These are phyloP conservation scores for Pemphredon lugubris DNA, from an alignment of 2,888 invertebrate genomes.

Conservation along the genomic window DNA sequence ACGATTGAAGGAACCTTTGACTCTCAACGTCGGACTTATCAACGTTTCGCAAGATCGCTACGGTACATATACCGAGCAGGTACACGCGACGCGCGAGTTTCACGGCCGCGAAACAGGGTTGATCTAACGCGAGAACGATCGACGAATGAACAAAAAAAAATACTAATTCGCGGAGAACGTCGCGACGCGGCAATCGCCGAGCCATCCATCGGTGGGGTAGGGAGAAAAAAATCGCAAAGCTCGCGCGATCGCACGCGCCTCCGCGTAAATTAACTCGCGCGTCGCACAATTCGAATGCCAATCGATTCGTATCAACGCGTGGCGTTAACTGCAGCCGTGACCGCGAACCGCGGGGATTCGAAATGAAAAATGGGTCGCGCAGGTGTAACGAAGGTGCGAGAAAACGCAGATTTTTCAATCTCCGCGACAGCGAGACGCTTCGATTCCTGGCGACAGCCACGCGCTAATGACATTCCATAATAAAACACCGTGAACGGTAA, in stretches of 20 bases:
- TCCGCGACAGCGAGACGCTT: too few species aligned
- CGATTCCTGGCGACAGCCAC: too few species aligned
- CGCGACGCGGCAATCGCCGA: too few species aligned
- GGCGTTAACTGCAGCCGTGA: neutral
- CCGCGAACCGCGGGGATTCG: neutral
- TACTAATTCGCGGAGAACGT: neutral
- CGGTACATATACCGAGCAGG: neutral
- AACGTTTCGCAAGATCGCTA: neutral
- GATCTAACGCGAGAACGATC: neutral
- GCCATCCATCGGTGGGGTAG: too few species aligned
- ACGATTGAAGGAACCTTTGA: neutral
- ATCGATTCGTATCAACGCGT: conserved; percentile 22
- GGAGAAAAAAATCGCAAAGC: neutral
- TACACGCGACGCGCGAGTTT: neutral
- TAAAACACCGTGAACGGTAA: too few species aligned
- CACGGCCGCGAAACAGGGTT: too few species aligned
- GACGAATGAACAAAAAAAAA: neutral
- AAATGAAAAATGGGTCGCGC: too few species aligned
- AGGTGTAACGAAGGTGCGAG: too few species aligned
- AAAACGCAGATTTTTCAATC: too few species aligned
- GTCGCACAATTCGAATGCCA: conserved; percentile 28
- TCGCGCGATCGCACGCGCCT: neutral
- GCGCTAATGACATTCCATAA: too few species aligned
- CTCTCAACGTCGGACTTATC: too few species aligned
- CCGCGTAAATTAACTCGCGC: conserved; percentile 13